phyloP scores from a whole-genome alignment of 2,888 invertebrate genomes.

The Eupithecia subfuscata region DNA sequence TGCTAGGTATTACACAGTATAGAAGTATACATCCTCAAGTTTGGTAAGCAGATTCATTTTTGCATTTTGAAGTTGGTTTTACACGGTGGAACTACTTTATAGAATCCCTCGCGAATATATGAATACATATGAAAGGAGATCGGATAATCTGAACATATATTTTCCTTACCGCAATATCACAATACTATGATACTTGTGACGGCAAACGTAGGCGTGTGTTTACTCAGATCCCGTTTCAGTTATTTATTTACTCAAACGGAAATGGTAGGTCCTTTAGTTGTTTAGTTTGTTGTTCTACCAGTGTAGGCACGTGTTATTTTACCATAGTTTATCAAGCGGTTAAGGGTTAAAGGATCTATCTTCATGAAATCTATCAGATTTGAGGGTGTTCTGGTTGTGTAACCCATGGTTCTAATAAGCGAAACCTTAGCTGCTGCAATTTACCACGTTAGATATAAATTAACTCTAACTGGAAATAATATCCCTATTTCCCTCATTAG shows the following conservation, averaged over 20 bases:
- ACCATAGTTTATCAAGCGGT: slow-evolving; percentile 4
- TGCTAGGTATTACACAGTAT: neutral
- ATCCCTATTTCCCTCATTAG: neutral
- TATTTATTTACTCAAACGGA: slow-evolving; percentile 13
- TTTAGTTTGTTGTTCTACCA: slow-evolving; percentile 7
- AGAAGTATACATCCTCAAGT: neutral
- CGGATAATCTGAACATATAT: slow-evolving; percentile 33
- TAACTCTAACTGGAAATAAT: neutral
- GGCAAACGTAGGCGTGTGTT: slow-evolving; percentile 19
- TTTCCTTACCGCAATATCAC: slow-evolving; percentile 30
- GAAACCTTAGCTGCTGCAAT: neutral
- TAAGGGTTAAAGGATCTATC: neutral
- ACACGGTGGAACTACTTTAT: slow-evolving; percentile 24
- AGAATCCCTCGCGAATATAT: slow-evolving; percentile 30
- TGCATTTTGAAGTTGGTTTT: slow-evolving; percentile 26
- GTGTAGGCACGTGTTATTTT: neutral
- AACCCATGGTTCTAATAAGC: neutral
- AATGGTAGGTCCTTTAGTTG: neutral
- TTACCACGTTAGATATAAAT: neutral
- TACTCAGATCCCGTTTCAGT: slow-evolving; percentile 17
- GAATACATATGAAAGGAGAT: slow-evolving; percentile 38
- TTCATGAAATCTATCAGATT: neutral
- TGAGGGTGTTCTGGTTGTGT: neutral
- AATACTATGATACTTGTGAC: slow-evolving; percentile 21
- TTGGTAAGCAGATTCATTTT: slow-evolving; percentile 20